These are phyloP conservation scores for Azorinus chamasolen DNA, from an alignment of 2,888 invertebrate genomes.

Conservation along the genomic window DNA sequence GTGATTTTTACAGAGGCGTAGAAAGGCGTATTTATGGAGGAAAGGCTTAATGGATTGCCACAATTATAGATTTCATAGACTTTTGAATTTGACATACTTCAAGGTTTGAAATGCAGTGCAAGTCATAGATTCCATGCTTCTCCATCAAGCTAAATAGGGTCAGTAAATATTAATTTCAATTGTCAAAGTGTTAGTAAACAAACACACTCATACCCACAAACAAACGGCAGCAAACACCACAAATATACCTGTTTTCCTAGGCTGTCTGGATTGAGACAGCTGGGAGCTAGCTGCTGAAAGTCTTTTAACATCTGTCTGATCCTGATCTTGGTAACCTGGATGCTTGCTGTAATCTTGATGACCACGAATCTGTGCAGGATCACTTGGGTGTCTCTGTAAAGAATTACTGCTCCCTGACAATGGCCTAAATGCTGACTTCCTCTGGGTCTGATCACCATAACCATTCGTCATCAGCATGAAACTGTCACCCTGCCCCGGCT, in stretches of 20 bases:
- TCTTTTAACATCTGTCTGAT: conserved; percentile 61
- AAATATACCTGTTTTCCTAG: conserved; percentile 53
- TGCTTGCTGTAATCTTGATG: conserved; percentile 42
- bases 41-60: too few relatives aligned
- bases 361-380: conserved; percentile 32
- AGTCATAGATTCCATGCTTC: too few relatives aligned
- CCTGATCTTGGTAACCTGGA: conserved; percentile 36
- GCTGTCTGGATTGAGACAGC: conserved; percentile 38
- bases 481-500: not conserved
- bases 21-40: too few relatives aligned
- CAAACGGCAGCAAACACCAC: conserved; percentile 1
- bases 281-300: conserved; percentile 64
- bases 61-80: too few relatives aligned
- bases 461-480: conserved; percentile 13
- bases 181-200: too few relatives aligned
- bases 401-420: conserved; percentile 49
- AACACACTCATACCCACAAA: not conserved
- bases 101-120: too few relatives aligned
- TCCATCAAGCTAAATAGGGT: too few relatives aligned
- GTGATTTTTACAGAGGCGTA: too few relatives aligned
- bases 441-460: conserved; percentile 49
- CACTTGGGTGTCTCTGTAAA: conserved; percentile 42
- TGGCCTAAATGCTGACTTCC: conserved; percentile 74
- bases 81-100: too few relatives aligned
- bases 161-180: too few relatives aligned